These are phyloP conservation scores for Zosterops borbonicus DNA, from an alignment of 2,113 vertebrate genomes.

Conservation along the genomic window DNA sequence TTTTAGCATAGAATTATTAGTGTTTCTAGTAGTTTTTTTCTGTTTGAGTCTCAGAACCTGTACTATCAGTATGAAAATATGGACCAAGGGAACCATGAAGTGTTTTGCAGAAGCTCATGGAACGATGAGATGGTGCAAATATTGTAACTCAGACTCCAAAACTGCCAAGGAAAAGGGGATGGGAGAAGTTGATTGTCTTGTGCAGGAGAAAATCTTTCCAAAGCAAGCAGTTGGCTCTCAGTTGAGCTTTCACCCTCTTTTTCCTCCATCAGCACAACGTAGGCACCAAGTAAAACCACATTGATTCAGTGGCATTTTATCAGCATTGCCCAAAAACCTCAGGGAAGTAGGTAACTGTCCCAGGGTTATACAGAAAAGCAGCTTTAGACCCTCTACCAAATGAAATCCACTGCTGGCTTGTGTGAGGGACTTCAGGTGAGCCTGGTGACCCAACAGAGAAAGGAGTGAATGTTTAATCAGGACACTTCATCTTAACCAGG, in stretches of 20 bases:
- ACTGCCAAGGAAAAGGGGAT: conserved; percentile 13
- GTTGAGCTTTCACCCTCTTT: background rate
- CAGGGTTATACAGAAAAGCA: background rate
- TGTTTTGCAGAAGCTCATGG: background rate
- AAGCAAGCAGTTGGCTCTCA: background rate
- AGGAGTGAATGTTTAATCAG: background rate
- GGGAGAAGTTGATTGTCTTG: background rate
- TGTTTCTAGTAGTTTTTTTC: too few relatives aligned
- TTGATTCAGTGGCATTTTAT: background rate
- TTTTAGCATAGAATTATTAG: background rate
- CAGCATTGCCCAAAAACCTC: background rate
- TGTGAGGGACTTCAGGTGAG: background rate
- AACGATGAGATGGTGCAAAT: background rate
- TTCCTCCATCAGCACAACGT: background rate
- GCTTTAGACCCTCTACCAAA: background rate
- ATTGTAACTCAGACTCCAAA: background rate
- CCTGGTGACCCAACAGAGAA: background rate
- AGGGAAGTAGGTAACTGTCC: background rate
- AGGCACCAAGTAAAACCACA: background rate
- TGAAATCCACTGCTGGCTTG: background rate
- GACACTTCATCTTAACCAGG: background rate
- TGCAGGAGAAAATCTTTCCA: background rate
- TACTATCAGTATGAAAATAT: background rate
- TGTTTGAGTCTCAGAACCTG: background rate
- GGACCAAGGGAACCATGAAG: background rate